Conservation (phyloP, 2,113 vertebrate species). For the Chiloscyllium plagiosum region DNA sequence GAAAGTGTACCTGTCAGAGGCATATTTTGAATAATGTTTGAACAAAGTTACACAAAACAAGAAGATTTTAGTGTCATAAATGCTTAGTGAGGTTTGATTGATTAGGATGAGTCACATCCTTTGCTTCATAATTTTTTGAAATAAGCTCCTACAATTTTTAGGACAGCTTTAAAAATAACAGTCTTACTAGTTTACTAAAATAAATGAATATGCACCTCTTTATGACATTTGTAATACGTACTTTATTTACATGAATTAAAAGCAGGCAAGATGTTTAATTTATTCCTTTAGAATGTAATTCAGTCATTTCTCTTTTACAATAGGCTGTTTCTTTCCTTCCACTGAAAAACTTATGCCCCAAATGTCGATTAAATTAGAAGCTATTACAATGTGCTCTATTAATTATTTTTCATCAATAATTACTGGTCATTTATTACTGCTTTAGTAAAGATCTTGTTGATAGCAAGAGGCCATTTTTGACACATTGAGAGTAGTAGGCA, state of each 20-base stretch:
- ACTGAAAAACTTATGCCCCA: constrained; percentile 66
- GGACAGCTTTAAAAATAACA: constrained; percentile 7
- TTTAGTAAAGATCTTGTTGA: constrained; percentile 66
- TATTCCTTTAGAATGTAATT: constrained; percentile 58
- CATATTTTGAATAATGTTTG: background rate
- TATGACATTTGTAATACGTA: background rate
- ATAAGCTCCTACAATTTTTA: background rate
- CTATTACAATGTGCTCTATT: constrained; percentile 71
- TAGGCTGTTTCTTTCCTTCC: constrained; percentile 53
- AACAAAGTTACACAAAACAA: background rate
- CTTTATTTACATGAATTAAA: background rate
- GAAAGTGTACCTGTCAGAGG: background rate
- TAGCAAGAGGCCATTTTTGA: constrained; percentile 53
- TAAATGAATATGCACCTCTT: background rate
- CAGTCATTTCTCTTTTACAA: constrained; percentile 60
- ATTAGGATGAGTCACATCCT: background rate
- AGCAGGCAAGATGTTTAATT: constrained; percentile 53
- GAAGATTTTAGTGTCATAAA: background rate
- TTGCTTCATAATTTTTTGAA: background rate
- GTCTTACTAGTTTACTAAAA: background rate
- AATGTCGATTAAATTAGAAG: constrained; percentile 72
- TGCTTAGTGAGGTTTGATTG: background rate
- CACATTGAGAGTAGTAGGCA: constrained; percentile 69
- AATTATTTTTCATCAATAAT: constrained; percentile 76
- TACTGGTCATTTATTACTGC: constrained; percentile 73